A percentile compares a stretch with the other conserved stretches of the same genome.
Evolutionary conservation across 2,797 vertebrate genomes (phyloP).

Genomic region (Gymnoscopelus braueri): DNA sequence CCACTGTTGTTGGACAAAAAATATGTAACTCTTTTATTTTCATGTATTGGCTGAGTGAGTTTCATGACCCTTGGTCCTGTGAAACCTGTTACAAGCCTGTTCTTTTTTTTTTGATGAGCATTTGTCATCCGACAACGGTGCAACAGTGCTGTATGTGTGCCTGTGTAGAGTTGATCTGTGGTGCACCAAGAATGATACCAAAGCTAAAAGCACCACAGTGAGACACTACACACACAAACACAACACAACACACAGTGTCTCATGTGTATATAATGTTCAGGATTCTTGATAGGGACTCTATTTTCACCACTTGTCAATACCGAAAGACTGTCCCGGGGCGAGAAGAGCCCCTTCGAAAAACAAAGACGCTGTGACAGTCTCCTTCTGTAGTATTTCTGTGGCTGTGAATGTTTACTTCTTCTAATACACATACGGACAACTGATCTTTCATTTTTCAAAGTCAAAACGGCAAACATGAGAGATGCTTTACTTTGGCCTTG

Average conservation of each 20-base stretch:
- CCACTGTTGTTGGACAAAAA: slow-evolving; percentile 47
- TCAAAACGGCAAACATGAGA: slow-evolving; percentile 45
- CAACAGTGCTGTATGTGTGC: slow-evolving; percentile 54
- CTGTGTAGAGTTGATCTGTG: slow-evolving; percentile 61
- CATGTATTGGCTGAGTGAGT: slow-evolving; percentile 10
- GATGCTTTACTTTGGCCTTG: slow-evolving; percentile 51
- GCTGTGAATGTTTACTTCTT: slow-evolving; percentile 67
- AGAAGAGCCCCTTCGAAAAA: not conserved
- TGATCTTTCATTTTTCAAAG: slow-evolving; percentile 48
- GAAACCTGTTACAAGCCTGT: slow-evolving; percentile 1
- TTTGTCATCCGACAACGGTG: slow-evolving; percentile 45
- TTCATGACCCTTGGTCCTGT: not conserved
- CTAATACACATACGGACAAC: slow-evolving; percentile 32
- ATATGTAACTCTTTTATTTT: slow-evolving; percentile 13
- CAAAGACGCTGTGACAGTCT: slow-evolving; percentile 60
- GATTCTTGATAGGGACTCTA: slow-evolving; percentile 64
- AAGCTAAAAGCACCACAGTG: slow-evolving; percentile 73
- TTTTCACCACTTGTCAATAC: slow-evolving; percentile 55
- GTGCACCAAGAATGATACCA: slow-evolving; percentile 79
- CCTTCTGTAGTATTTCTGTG: slow-evolving; percentile 71
- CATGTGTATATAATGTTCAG: slow-evolving; percentile 76
- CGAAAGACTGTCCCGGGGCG: slow-evolving; percentile 51
- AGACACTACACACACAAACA: slow-evolving; percentile 55
- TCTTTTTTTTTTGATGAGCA: slow-evolving; percentile 10
- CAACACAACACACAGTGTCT: slow-evolving; percentile 40